Evolutionary conservation across 2,113 vertebrate genomes (phyloP).

Genomic region (Cepphus grylle): DNA sequence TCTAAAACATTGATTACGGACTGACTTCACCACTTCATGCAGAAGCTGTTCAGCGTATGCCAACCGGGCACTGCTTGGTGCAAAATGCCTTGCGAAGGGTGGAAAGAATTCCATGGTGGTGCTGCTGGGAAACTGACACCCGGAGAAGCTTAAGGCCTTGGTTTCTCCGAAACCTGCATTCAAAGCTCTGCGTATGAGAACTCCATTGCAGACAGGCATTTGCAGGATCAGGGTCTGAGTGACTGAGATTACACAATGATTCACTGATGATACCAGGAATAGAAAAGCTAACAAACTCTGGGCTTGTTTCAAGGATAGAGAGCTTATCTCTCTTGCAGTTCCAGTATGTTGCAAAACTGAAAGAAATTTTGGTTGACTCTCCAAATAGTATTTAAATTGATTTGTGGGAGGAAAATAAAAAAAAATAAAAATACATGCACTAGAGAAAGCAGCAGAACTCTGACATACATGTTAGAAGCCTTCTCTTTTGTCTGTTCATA

Average conservation of each 20-base stretch:
- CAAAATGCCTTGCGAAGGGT: not conserved
- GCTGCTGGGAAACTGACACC: not conserved
- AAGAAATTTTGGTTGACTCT: not conserved
- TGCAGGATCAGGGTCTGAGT: slow-evolving; percentile 1
- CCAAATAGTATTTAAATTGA: not conserved
- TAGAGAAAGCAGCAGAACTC: not conserved
- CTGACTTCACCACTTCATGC: not conserved
- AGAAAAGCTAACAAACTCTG: slow-evolving; percentile 21
- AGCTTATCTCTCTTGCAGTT: not conserved
- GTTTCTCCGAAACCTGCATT: not conserved
- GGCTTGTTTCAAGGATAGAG: slow-evolving; percentile 44
- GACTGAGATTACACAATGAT: slow-evolving; percentile 15
- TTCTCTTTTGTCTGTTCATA: not conserved
- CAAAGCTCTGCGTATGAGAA: not conserved
- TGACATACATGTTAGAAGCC: not conserved
- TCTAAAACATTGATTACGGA: not conserved
- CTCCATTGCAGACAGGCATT: not conserved
- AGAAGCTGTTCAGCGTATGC: not conserved
- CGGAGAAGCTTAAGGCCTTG: not conserved
- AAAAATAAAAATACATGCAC: fast-evolving
- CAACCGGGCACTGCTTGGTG: fast-evolving
- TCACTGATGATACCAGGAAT: not conserved
- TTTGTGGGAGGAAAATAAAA: not conserved
- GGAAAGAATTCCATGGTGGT: not conserved
- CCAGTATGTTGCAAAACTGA: not conserved